Conservation (phyloP, 1,140 invertebrate species). For the Charaxes varanes region DNA sequence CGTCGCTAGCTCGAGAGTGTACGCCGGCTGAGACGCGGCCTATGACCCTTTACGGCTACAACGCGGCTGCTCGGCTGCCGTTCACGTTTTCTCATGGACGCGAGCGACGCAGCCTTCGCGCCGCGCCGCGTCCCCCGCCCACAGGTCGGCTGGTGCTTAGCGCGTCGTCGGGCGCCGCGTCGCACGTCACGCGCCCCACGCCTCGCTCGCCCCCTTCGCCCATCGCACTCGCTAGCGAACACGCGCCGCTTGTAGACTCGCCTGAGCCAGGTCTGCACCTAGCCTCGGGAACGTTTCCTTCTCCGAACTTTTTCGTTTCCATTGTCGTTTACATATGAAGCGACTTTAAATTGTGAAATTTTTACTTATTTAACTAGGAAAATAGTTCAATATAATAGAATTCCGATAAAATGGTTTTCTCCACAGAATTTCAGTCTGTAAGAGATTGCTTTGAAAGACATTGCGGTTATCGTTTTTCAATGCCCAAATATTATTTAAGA, state of each 20-base stretch:
- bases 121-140: conserved; percentile 20
- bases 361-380: no score
- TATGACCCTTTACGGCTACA: conserved; percentile 64
- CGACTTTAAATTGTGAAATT: no score
- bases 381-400: no score
- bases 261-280: conserved; percentile 50
- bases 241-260: conserved; percentile 40
- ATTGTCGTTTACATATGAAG: no score
- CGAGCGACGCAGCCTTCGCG: conserved; percentile 28
- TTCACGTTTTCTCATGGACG: conserved; percentile 64
- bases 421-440: no score
- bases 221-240: conserved; percentile 1
- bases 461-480: no score
- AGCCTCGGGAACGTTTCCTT: conserved; percentile 34
- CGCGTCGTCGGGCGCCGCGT: conserved; percentile 52
- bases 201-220: neutral
- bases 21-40: conserved; percentile 47
- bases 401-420: no score
- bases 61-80: conserved; percentile 66
- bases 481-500: no score
- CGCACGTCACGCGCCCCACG: conserved; percentile 35
- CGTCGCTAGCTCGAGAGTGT: conserved; percentile 44
- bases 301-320: no score
- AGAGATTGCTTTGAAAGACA: no score
- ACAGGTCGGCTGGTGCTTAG: conserved; percentile 65